These are phyloP conservation scores for Drosophila navojoa DNA, from an alignment of 1,140 invertebrate genomes.

Conservation along the genomic window DNA sequence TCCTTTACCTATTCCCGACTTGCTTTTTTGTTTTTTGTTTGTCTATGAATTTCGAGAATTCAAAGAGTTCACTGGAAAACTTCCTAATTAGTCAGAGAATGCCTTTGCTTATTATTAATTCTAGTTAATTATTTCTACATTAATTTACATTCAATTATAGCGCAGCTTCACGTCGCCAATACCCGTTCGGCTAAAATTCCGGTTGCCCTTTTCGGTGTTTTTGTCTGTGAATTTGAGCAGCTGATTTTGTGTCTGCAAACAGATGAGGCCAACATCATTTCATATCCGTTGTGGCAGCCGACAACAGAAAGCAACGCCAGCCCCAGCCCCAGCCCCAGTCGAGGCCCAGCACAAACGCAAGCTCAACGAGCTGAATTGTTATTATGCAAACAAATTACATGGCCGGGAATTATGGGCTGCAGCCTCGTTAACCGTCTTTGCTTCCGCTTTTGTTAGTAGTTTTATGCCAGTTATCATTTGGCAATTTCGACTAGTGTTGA, in stretches of 20 bases:
- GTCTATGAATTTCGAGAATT: too few relatives aligned
- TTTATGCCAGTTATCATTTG: slow-evolving; percentile 66
- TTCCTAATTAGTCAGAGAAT: too few relatives aligned
- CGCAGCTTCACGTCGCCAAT: slow-evolving; percentile 1
- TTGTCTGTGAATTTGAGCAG: slow-evolving; percentile 75
- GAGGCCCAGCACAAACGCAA: background rate
- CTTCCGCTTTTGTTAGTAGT: slow-evolving; percentile 28
- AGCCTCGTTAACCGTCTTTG: slow-evolving; percentile 51
- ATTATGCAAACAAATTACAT: slow-evolving; percentile 82
- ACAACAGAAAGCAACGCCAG: slow-evolving; percentile 1
- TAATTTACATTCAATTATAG: background rate
- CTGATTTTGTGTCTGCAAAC: slow-evolving; percentile 66
- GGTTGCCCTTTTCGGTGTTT: slow-evolving; percentile 34
- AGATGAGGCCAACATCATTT: slow-evolving; percentile 64
- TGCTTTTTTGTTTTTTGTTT: too few relatives aligned
- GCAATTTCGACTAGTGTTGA: slow-evolving; percentile 53
- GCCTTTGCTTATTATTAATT: too few relatives aligned
- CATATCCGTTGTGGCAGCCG: slow-evolving; percentile 28
- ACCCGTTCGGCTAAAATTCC: slow-evolving; percentile 1
- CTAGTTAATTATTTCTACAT: too few relatives aligned
- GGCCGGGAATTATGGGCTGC: slow-evolving; percentile 39
- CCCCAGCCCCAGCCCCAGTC: background rate
- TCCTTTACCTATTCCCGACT: too few relatives aligned
- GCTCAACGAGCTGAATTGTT: slow-evolving; percentile 62
- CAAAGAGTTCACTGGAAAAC: too few relatives aligned